Percentiles rank a stretch among this genome's conserved stretches.
Conservation (phyloP, 2,888 invertebrate genomes). For the Stegophylla sp. region DNA sequence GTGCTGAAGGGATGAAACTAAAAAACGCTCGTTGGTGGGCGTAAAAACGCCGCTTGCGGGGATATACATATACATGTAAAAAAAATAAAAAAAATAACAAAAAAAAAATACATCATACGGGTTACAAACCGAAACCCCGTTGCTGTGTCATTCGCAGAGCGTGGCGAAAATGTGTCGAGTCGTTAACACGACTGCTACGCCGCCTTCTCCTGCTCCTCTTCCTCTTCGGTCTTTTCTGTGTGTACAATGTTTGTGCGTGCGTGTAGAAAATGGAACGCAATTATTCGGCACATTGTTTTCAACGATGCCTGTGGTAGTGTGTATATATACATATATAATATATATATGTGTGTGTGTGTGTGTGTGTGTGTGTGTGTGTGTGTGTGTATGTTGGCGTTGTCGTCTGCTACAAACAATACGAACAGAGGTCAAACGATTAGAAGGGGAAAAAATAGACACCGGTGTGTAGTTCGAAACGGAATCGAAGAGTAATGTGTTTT, state of each 20-base stretch:
- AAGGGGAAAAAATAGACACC: neutral
- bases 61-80: neutral
- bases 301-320: too few species aligned
- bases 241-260: neutral
- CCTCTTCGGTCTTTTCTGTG: neutral
- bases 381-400: neutral
- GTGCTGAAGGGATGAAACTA: neutral
- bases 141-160: conserved; percentile 53
- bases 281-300: conserved; percentile 46
- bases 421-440: neutral
- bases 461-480: neutral
- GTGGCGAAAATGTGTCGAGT: conserved; percentile 56
- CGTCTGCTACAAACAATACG: neutral
- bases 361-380: conserved; percentile 6
- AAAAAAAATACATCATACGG: conserved; percentile 41
- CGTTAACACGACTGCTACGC: conserved; percentile 47
- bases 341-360: neutral
- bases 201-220: neutral
- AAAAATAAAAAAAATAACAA: neutral
- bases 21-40: conserved; percentile 55
- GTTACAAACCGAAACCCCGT: conserved; percentile 47
- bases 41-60: conserved; percentile 37
- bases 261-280: conserved; percentile 14
- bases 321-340: neutral
- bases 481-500: neutral